Evolutionary conservation across 2,113 vertebrate species (phyloP).

Genomic region (Protobothrops mucrosquamatus): DNA sequence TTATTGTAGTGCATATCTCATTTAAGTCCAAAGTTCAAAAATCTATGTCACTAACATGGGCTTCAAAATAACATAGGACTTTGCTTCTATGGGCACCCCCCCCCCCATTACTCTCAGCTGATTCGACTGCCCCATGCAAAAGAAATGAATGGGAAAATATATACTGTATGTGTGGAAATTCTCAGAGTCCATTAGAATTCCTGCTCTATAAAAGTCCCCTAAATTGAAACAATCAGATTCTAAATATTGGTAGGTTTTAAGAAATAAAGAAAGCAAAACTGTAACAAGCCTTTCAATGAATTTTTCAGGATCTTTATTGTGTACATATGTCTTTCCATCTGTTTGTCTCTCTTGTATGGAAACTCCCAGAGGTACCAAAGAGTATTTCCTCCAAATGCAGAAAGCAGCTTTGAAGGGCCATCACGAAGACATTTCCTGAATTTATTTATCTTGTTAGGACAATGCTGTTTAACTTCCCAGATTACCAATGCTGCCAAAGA

Average conservation of each 20-base stretch:
- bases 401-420: background rate
- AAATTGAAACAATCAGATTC: background rate
- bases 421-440: background rate
- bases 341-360: background rate
- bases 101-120: background rate
- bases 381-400: background rate
- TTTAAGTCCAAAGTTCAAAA: background rate
- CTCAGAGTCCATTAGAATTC: background rate
- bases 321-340: background rate
- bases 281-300: background rate
- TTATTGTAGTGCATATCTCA: background rate
- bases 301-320: background rate
- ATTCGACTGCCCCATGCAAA: background rate
- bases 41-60: background rate
- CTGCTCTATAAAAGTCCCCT: background rate
- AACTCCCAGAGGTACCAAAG: background rate
- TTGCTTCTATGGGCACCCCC: no score
- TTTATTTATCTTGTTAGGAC: background rate
- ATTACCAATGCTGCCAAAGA: background rate
- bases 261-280: background rate
- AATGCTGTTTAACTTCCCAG: background rate
- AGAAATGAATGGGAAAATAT: background rate
- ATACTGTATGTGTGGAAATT: background rate
- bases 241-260: background rate
- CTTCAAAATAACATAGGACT: background rate